Percentiles rank a stretch among this genome's conserved stretches.
These are phyloP conservation scores for Lymantria monacha DNA, from an alignment of 2,888 invertebrate genomes.

Conservation along the genomic window DNA sequence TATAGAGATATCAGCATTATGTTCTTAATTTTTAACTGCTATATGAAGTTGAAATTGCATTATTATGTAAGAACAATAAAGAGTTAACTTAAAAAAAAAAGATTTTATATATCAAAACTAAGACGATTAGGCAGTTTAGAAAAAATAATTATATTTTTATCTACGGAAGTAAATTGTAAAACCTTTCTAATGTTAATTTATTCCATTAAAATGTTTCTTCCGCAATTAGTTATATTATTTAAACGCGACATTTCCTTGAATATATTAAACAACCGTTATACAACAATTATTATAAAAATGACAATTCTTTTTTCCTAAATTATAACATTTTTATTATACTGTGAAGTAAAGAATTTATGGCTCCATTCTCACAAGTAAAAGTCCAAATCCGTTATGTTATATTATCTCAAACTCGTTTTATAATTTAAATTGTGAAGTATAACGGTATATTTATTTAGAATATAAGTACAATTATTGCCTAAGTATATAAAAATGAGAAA, in stretches of 20 bases:
- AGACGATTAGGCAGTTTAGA: background rate
- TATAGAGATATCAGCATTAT: too few relatives aligned
- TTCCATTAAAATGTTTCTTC: constrained; percentile 2
- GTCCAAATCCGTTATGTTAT: background rate
- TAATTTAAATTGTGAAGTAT: constrained; percentile 1
- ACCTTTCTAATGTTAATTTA: constrained; percentile 4
- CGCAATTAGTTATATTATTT: constrained; percentile 1
- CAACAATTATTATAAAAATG: constrained; percentile 1
- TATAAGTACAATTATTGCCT: background rate
- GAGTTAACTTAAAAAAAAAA: too few relatives aligned
- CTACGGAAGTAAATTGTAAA: background rate
- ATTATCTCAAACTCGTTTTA: background rate
- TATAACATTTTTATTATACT: background rate
- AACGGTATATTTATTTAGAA: background rate
- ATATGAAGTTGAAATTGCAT: too few relatives aligned
- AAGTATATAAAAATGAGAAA: background rate
- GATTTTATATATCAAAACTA: background rate
- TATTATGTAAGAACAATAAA: too few relatives aligned
- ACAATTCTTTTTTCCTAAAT: background rate
- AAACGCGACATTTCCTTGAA: constrained; percentile 4
- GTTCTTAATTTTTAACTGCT: too few relatives aligned
- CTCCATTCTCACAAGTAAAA: constrained; percentile 4
- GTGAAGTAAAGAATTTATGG: background rate
- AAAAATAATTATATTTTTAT: constrained; percentile 1
- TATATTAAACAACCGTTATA: constrained; percentile 1